phyloP scores from a whole-genome alignment of 2,113 vertebrate genomes.

The Okapia johnstoni region DNA sequence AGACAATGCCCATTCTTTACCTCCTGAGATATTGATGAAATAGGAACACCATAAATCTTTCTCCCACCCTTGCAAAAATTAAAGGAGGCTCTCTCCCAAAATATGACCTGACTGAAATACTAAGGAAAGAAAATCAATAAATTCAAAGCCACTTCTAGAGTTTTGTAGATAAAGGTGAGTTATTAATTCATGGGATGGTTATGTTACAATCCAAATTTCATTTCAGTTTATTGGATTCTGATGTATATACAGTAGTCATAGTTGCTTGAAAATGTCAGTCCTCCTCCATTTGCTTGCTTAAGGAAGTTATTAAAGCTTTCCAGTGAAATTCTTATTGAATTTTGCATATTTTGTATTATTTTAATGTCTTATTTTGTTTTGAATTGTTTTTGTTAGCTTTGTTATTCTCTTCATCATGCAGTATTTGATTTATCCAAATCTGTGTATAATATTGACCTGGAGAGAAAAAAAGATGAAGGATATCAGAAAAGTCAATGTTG shows the following conservation, averaged over 20 bases:
- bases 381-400: not conserved
- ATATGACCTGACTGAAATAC: not conserved
- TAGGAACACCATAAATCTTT: not conserved
- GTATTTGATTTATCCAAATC: not conserved
- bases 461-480: not conserved
- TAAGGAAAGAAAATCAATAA: not conserved
- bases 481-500: not conserved
- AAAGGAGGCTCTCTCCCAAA: not conserved
- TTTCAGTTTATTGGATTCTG: not conserved
- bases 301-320: not conserved
- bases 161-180: not conserved
- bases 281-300: not conserved
- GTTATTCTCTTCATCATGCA: not conserved
- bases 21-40: not conserved
- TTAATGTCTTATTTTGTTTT: not conserved
- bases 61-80: not conserved
- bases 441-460: not conserved
- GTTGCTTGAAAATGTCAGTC: not conserved
- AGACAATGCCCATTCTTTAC: not conserved
- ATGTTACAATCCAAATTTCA: not conserved
- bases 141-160: not conserved
- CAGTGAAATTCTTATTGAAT: not conserved
- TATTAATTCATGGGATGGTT: not conserved
- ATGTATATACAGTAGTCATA: not conserved
- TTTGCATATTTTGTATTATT: not conserved